phyloP scores from a whole-genome alignment of 2,113 vertebrate species.

The Prionailurus viverrinus region DNA sequence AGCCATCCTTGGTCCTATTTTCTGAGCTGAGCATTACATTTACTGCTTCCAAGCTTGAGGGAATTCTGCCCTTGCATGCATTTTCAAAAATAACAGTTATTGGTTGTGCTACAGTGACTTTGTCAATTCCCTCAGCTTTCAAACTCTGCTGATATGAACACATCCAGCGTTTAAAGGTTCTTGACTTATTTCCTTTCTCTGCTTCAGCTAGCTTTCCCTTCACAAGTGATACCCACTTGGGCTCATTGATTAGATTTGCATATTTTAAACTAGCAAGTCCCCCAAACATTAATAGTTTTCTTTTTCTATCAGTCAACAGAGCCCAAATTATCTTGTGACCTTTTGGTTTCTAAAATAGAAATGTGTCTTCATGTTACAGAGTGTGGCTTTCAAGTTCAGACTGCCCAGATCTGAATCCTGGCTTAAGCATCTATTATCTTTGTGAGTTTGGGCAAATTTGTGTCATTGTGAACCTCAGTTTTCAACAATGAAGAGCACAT shows the following conservation, averaged over 20 bases:
- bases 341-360: neutral
- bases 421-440: neutral
- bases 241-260: slow-evolving; percentile 19
- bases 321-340: neutral
- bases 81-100: slow-evolving; percentile 70
- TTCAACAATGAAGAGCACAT: neutral
- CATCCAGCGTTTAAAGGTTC: neutral
- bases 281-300: slow-evolving; percentile 9
- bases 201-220: neutral
- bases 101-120: slow-evolving; percentile 63
- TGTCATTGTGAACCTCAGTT: neutral
- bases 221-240: neutral
- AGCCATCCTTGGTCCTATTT: neutral
- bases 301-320: neutral
- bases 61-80: slow-evolving; percentile 45
- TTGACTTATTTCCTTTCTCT: neutral
- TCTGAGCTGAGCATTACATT: neutral
- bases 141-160: slow-evolving; percentile 27
- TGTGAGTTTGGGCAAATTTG: neutral
- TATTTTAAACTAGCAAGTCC: neutral
- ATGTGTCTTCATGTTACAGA: neutral
- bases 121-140: slow-evolving; percentile 48
- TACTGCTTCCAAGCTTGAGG: slow-evolving; percentile 37
- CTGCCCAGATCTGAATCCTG: neutral
- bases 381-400: neutral